Conservation (phyloP, 2,797 vertebrate species). For the Cygnus olor region DNA sequence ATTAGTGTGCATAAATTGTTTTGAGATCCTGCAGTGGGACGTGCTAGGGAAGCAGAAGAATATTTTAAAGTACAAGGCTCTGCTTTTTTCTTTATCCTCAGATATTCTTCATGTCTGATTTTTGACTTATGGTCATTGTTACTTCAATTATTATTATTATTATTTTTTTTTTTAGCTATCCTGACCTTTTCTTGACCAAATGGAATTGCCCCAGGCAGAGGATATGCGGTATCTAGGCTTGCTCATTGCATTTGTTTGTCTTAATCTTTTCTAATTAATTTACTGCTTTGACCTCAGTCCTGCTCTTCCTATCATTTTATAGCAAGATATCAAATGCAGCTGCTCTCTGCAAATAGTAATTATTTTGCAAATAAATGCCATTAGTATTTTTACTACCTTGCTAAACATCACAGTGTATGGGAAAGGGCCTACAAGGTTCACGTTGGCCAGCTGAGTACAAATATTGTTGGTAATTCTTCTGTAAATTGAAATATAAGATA, state of each 20-base stretch:
- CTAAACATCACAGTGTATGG: not conserved
- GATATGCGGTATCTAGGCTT: not conserved
- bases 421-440: not conserved
- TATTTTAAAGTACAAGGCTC: not conserved
- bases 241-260: conserved; percentile 17
- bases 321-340: not conserved
- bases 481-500: not conserved
- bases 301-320: conserved; percentile 30
- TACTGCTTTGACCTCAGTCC: not conserved
- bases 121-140: conserved; percentile 7
- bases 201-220: conserved; percentile 5
- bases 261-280: conserved; percentile 49
- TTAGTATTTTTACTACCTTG: not conserved
- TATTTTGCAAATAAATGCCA: not conserved
- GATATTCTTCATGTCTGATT: not conserved
- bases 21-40: not conserved
- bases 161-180: conserved; percentile 19
- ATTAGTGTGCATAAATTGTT: not conserved
- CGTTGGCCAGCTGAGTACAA: not conserved
- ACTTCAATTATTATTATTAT: not conserved
- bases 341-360: not conserved
- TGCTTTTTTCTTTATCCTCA: conserved; percentile 9
- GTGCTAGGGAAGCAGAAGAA: not conserved
- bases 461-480: not conserved
- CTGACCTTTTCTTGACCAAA: conserved; percentile 35